Conservation (phyloP, 2,888 invertebrate species). For the Muscina levida region DNA sequence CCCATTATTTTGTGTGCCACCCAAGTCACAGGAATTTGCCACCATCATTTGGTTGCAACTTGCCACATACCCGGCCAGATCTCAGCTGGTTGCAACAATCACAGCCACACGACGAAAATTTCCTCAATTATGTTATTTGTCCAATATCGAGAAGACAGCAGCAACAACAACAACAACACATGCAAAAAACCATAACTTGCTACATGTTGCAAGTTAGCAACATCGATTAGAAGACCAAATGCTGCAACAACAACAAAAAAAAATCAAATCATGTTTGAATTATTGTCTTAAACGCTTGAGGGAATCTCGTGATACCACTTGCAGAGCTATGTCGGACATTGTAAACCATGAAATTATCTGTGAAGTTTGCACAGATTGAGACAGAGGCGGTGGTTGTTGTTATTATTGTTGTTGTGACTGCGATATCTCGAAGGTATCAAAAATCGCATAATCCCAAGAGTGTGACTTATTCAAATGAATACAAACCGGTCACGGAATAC, state of each 20-base stretch:
- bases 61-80: neutral
- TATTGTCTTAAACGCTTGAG: slow-evolving; percentile 36
- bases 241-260: slow-evolving; percentile 14
- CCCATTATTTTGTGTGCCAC: slow-evolving; percentile 60
- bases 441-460: neutral
- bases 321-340: neutral
- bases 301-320: slow-evolving; percentile 41
- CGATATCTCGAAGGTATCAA: neutral
- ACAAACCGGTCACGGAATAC: neutral
- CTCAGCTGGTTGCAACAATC: neutral
- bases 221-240: slow-evolving; percentile 18
- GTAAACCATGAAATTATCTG: neutral
- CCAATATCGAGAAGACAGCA: slow-evolving; percentile 7
- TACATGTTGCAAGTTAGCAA: slow-evolving; percentile 31
- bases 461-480: neutral
- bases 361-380: neutral
- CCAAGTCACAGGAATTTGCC: slow-evolving; percentile 61
- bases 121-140: slow-evolving; percentile 33
- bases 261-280: slow-evolving; percentile 42
- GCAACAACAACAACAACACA: neutral
- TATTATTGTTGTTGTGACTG: too few relatives aligned
- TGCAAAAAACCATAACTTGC: slow-evolving; percentile 25
- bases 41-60: slow-evolving; percentile 48
- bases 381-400: neutral
- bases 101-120: slow-evolving; percentile 19